These are phyloP conservation scores for Panopea generosa DNA, from an alignment of 2,888 invertebrate species.

Conservation along the genomic window DNA sequence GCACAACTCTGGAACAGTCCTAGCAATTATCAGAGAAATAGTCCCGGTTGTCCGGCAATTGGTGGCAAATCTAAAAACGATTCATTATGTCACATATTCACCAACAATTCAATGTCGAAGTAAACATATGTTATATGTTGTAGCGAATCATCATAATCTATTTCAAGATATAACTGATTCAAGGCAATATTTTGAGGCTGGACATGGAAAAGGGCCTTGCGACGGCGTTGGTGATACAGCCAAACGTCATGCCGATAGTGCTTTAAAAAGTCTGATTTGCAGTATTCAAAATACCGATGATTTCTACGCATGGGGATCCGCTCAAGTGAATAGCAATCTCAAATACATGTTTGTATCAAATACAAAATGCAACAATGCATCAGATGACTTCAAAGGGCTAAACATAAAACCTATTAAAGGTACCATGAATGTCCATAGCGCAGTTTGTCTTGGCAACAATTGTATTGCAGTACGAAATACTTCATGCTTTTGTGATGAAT, in stretches of 20 bases:
- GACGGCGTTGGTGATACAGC: neutral
- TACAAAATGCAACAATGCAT: constrained; percentile 9
- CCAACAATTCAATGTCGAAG: constrained; percentile 10
- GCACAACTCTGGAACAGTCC: constrained; percentile 1
- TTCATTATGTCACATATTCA: constrained; percentile 13
- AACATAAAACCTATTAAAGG: constrained; percentile 39
- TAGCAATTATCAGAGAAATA: constrained; percentile 6
- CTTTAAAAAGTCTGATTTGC: neutral
- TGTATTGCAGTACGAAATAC: constrained; percentile 18
- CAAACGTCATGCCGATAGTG: neutral
- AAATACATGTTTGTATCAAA: constrained; percentile 36
- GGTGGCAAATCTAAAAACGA: neutral
- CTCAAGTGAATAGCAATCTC: neutral
- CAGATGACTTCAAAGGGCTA: neutral
- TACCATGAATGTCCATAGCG: constrained; percentile 28
- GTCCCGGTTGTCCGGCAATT: neutral
- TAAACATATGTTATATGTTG: neutral
- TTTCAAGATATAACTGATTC: neutral
- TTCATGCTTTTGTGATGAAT: constrained; percentile 31
- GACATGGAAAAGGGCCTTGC: neutral
- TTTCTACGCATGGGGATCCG: neutral
- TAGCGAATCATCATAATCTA: neutral
- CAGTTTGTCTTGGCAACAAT: constrained; percentile 19
- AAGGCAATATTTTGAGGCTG: neutral
- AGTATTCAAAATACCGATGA: neutral